Conservation (phyloP, 2,888 invertebrate genomes). For the Ophion obscuratus region DNA sequence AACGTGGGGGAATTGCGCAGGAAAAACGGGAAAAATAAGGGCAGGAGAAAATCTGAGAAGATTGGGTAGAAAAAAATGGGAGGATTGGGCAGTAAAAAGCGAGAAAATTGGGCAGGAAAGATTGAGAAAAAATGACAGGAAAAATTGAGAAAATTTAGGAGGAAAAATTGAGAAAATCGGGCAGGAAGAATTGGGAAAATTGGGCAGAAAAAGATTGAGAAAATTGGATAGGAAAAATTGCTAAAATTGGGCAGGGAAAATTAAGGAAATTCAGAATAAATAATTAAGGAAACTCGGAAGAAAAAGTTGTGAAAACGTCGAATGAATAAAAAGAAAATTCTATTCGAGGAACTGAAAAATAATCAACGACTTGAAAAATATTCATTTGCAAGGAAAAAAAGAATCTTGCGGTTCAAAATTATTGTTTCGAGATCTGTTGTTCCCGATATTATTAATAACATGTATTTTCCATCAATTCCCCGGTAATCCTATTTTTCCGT, state of each 20-base stretch:
- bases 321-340: background rate
- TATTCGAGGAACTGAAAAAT: too few species aligned
- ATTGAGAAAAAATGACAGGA: too few species aligned
- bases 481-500: too few species aligned
- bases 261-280: background rate
- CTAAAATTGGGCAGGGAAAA: background rate
- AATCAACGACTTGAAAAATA: background rate
- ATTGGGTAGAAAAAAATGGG: background rate
- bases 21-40: background rate
- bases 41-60: too few species aligned
- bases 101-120: background rate
- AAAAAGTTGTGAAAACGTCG: background rate
- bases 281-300: background rate
- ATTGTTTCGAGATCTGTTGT: too few species aligned
- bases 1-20: background rate
- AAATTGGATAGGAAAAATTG: background rate
- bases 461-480: too few species aligned
- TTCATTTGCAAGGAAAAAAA: background rate
- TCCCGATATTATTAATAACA: too few species aligned
- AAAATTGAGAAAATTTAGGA: background rate
- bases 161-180: background rate
- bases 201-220: background rate
- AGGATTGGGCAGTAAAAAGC: background rate
- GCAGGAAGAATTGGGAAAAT: background rate
- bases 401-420: background rate